Conservation (phyloP, 2,888 invertebrate species). For the Hyalella azteca region DNA sequence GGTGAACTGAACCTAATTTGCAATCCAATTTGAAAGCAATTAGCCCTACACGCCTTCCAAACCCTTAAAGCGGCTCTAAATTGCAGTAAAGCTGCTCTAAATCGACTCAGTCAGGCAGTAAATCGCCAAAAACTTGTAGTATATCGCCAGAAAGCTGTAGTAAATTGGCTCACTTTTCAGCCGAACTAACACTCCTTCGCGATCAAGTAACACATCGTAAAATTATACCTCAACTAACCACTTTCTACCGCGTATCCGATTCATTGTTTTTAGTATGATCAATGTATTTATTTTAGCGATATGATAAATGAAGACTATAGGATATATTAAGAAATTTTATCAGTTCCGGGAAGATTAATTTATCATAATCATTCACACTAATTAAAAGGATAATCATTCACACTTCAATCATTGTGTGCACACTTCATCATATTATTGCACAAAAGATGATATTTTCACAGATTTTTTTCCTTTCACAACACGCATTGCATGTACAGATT, state of each 20-base stretch:
- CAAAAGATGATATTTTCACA: too few relatives aligned
- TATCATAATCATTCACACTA: too few relatives aligned
- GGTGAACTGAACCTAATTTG: slow-evolving; percentile 34
- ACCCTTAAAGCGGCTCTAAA: slow-evolving; percentile 15
- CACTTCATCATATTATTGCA: too few relatives aligned
- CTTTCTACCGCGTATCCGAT: not conserved
- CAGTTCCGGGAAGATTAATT: too few relatives aligned
- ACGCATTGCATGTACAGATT: too few relatives aligned
- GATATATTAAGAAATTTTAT: too few relatives aligned
- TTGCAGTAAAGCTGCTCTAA: slow-evolving; percentile 26
- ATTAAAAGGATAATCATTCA: too few relatives aligned
- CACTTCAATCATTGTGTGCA: too few relatives aligned
- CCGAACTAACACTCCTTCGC: slow-evolving; percentile 9
- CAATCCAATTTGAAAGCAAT: slow-evolving; percentile 37
- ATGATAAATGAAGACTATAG: too few relatives aligned
- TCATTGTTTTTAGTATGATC: too few relatives aligned
- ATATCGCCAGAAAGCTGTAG: slow-evolving; percentile 3
- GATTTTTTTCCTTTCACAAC: too few relatives aligned
- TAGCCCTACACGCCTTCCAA: slow-evolving; percentile 32
- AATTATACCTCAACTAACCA: not conserved
- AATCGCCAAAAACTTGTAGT: slow-evolving; percentile 27
- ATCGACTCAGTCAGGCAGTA: slow-evolving; percentile 36
- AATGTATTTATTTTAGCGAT: too few relatives aligned
- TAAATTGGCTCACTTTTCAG: slow-evolving; percentile 5
- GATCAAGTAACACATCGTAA: slow-evolving; percentile 22